A percentile compares a stretch with the other conserved stretches of the same genome.
phyloP scores from a whole-genome alignment of 2,797 vertebrate species.

The Pseudopleuronectes americanus region DNA sequence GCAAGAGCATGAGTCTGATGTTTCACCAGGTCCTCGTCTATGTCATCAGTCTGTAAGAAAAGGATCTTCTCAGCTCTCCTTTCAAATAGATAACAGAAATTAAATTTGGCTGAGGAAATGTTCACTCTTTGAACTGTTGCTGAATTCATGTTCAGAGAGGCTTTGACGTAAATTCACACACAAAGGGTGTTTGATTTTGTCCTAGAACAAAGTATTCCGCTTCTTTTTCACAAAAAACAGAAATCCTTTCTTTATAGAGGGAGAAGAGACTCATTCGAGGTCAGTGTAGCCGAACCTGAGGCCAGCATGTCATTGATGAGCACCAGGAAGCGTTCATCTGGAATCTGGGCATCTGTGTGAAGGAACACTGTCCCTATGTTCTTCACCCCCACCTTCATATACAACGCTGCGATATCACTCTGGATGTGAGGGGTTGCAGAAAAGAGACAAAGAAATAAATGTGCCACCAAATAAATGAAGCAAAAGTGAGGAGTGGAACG shows the following conservation, averaged over 20 bases:
- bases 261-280: neutral
- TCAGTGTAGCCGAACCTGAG: conserved; percentile 71
- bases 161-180: neutral
- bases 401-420: conserved; percentile 86
- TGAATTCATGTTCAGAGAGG: no score
- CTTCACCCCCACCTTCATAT: conserved; percentile 86
- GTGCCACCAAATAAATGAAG: neutral
- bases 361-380: conserved; percentile 84
- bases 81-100: neutral
- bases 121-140: neutral
- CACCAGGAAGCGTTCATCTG: conserved; percentile 83
- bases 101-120: no score
- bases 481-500: neutral
- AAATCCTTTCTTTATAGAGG: neutral
- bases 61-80: no score
- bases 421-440: conserved; percentile 42
- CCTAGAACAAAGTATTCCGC: neutral
- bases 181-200: neutral
- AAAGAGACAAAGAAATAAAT: neutral
- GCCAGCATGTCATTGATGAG: conserved; percentile 86
- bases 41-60: neutral
- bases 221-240: neutral
- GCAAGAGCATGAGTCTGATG: neutral
- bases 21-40: neutral
- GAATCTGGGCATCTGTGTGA: conserved; percentile 82